These are phyloP conservation scores for Pristis pectinata DNA, from an alignment of 2,797 vertebrate genomes.

Conservation along the genomic window DNA sequence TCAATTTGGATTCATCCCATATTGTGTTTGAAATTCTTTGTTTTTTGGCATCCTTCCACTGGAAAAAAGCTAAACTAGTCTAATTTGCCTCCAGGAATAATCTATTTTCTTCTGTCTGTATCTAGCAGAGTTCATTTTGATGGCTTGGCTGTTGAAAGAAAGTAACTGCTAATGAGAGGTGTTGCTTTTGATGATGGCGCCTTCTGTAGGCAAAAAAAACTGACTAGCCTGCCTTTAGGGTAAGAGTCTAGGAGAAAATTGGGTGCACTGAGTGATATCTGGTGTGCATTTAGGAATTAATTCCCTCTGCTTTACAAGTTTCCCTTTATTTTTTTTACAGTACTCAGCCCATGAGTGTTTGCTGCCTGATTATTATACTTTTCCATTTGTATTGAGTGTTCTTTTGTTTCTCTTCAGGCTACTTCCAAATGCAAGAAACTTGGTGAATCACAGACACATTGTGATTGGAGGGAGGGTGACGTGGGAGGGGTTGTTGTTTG, in stretches of 20 bases:
- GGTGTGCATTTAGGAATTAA: not conserved
- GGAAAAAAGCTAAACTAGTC: not conserved
- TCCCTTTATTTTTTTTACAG: not conserved
- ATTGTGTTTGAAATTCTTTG: not conserved
- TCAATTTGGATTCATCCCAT: not conserved
- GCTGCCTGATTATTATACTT: not conserved
- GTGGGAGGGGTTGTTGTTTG: not conserved
- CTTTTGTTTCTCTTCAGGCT: not conserved
- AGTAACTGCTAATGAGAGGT: not conserved
- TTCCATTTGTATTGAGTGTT: not conserved
- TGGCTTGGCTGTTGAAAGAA: not conserved
- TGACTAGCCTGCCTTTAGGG: not conserved
- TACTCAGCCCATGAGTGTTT: not conserved
- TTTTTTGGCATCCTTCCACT: not conserved
- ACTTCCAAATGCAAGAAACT: not conserved
- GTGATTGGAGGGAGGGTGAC: too few relatives aligned
- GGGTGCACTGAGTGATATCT: not conserved
- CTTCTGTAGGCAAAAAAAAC: not conserved
- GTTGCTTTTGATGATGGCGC: not conserved
- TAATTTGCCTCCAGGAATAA: not conserved
- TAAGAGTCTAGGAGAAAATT: not conserved
- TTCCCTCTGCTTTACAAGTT: not conserved
- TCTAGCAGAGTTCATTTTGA: not conserved
- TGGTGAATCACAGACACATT: not conserved
- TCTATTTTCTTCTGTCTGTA: not conserved